Evolutionary conservation across 2,113 vertebrate species (phyloP), one percentile per base, ranked within the genome.

Genomic region (Sinocyclocheilus anophthalmus): DNA sequence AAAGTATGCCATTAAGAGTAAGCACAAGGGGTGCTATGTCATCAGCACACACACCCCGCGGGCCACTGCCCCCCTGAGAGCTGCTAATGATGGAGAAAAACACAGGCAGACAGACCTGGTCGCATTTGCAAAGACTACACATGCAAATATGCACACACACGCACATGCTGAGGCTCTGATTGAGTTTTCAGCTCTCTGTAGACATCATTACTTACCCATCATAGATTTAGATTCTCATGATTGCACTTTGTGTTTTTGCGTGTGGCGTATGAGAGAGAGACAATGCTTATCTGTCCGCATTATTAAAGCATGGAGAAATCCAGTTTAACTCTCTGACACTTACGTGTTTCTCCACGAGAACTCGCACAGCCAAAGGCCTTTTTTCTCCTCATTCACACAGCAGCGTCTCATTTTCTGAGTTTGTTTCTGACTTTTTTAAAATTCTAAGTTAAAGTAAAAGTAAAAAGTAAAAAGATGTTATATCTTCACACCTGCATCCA

Each of bases 201-300:
- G 63, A 69, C 82, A 75, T 84, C 82, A 84, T 75, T 83, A 83
- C 81, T 55, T n/a, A 70, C 81, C 22, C 79, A 81, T 83, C 65
- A 70, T 83, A 69, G 63, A 55, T 83, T 84, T 59, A 39, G 10
- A 73, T 57, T 84, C 50, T 84, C 67, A 37, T 73, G 67, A 84
- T 39, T 84, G 48, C 65, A 75, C 69, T 57, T 82, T 37, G 81
- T 42, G 18, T 39, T 9, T 73, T 73, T 59, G 30, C 18, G 16
- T 57, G 50, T 24, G 63, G 24, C 0, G 18, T 16, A 4, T 33
- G 2, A 69, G 61, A 82, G 39, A 26, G 39, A 83, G 42, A 73
- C 8, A 37, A 33, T 24, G 55, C 33, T 24, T 30, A 30, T 42
- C 33, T 42, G 30, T 82, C 65, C 4, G 9, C 39, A 48, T 81